Conservation (phyloP, 2,113 vertebrate species). For the Hyperopisus bebe region DNA sequence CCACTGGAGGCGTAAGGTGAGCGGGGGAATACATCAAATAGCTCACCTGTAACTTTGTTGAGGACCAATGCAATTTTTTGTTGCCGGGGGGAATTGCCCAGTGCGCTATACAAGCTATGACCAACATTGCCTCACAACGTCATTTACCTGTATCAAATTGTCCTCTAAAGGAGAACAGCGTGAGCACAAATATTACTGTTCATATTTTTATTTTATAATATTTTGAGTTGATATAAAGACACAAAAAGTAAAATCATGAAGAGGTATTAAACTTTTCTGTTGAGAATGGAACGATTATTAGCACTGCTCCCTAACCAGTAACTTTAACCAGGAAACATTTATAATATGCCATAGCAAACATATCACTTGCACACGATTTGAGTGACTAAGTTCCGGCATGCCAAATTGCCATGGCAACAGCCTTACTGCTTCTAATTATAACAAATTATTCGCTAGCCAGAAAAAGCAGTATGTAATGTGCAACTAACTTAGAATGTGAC, state of each 20-base stretch:
- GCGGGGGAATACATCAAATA: not conserved
- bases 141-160: not conserved
- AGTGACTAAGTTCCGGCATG: not conserved
- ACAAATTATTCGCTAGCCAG: slow-evolving; percentile 18
- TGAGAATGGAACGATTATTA: not conserved
- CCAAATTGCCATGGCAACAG: not conserved
- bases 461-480: not conserved
- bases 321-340: not conserved
- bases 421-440: slow-evolving; percentile 18
- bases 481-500: not conserved
- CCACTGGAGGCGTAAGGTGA: not conserved
- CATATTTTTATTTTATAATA: not conserved
- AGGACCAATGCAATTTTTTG: too few species aligned
- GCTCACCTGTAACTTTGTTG: not conserved
- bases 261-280: not conserved
- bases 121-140: not conserved
- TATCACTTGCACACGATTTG: not conserved
- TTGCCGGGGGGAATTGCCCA: not conserved
- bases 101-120: not conserved
- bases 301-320: not conserved
- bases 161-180: not conserved
- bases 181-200: not conserved
- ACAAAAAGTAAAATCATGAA: not conserved
- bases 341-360: not conserved
- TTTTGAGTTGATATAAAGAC: not conserved